Percentiles rank a stretch among this genome's conserved stretches.
These are phyloP conservation scores for Manis pentadactyla DNA, from an alignment of 2,797 vertebrate species.

Conservation along the genomic window DNA sequence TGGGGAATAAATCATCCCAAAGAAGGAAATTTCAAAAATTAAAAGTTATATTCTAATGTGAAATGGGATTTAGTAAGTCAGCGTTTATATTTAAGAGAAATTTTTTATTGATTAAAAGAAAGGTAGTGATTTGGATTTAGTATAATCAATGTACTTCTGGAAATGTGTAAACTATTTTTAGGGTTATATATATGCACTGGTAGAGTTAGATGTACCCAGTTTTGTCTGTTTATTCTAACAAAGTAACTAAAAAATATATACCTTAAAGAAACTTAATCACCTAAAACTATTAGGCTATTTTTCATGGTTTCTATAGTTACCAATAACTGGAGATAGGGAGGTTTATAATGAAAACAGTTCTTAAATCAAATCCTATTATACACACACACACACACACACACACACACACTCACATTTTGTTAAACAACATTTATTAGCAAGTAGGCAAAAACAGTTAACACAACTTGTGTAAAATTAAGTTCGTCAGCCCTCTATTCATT, in stretches of 20 bases:
- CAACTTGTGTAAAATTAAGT: background rate
- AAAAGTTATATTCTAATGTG: background rate
- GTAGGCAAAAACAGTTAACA: background rate
- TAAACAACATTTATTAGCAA: background rate
- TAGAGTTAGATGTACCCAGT: background rate
- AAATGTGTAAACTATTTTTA: background rate
- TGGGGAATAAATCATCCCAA: background rate
- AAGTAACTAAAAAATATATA: background rate
- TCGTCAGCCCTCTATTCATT: background rate
- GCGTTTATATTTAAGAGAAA: background rate
- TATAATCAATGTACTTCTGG: background rate
- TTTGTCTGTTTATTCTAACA: background rate
- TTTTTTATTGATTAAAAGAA: background rate
- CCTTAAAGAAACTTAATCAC: background rate
- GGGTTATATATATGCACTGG: background rate
- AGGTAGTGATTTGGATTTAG: background rate
- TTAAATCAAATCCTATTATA: background rate
- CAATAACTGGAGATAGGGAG: background rate
- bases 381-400: background rate
- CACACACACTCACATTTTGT: background rate
- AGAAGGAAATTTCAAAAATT: background rate
- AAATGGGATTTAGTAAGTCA: background rate
- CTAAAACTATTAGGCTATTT: background rate
- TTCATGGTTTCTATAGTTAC: background rate
- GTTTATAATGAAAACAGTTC: background rate